Conservation (phyloP, 2,113 vertebrate genomes). For the Coregonus clupeaformis region DNA sequence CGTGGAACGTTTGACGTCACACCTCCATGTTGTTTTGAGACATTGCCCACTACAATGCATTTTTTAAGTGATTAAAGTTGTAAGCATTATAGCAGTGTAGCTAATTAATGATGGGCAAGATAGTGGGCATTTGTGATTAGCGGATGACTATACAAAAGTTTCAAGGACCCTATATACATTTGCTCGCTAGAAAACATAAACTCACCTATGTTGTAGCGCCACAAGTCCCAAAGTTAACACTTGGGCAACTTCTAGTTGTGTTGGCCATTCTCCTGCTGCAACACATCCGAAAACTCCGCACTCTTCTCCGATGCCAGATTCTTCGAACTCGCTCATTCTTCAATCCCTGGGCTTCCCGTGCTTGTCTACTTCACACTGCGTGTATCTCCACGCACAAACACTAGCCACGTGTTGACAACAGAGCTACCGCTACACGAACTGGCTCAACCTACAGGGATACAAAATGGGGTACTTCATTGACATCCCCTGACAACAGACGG, state of each 20-base stretch:
- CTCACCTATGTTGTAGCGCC: conserved; percentile 93
- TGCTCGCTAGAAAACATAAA: neutral
- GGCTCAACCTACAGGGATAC: conserved; percentile 3
- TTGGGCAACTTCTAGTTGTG: conserved; percentile 92
- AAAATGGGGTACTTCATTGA: neutral
- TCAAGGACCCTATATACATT: too few relatives aligned
- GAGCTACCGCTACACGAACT: neutral
- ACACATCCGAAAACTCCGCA: conserved; percentile 96
- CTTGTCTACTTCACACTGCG: neutral
- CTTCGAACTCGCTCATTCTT: conserved; percentile 87
- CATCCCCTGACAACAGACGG: too few relatives aligned
- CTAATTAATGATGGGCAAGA: too few relatives aligned
- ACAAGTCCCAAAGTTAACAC: conserved; percentile 88
- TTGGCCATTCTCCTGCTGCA: conserved; percentile 90
- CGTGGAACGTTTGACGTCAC: too few relatives aligned
- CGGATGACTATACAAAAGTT: too few relatives aligned
- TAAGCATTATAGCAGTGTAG: too few relatives aligned
- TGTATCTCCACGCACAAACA: neutral
- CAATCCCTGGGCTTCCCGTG: neutral
- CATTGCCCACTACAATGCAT: too few relatives aligned
- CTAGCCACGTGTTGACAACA: conserved; percentile 45
- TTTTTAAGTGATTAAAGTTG: too few relatives aligned
- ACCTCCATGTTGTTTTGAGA: too few relatives aligned
- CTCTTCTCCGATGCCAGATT: conserved; percentile 87
- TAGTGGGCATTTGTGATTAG: too few relatives aligned